phyloP scores from a whole-genome alignment of 1,140 invertebrate species.

The Brachionus calyciflorus region DNA sequence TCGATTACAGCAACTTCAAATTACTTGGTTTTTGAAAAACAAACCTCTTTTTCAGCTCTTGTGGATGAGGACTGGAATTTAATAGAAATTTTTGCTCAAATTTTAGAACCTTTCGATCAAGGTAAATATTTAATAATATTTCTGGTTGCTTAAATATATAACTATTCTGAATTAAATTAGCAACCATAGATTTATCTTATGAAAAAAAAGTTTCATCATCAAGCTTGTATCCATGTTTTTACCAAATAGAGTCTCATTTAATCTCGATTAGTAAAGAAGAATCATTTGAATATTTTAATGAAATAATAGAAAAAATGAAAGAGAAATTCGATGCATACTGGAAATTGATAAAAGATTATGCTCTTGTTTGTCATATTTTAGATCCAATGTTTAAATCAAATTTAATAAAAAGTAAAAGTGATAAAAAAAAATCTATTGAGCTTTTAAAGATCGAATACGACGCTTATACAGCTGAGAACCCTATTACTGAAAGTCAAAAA shows the following conservation, averaged over 20 bases:
- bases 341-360: not conserved
- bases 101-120: constrained; percentile 2
- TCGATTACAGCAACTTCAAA: not conserved
- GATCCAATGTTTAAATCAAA: not conserved
- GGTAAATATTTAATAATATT: not conserved
- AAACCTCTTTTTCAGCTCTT: not conserved
- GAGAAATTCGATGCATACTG: not conserved
- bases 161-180: not conserved
- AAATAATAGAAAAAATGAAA: not conserved
- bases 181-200: not conserved
- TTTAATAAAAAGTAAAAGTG: not conserved
- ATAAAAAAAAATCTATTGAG: not conserved
- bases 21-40: not conserved
- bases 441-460: not conserved
- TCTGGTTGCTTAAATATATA: not conserved
- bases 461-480: too few species aligned
- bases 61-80: not conserved
- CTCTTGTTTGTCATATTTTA: constrained; percentile 16
- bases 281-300: not conserved
- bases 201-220: not conserved
- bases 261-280: not conserved
- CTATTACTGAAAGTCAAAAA: too few species aligned
- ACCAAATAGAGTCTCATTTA: not conserved
- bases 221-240: constrained; percentile 15
- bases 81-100: not conserved